A percentile compares a stretch with the other conserved stretches of the same genome.
These are phyloP conservation scores for Todus mexicanus DNA, from an alignment of 2,797 vertebrate genomes.

Conservation along the genomic window DNA sequence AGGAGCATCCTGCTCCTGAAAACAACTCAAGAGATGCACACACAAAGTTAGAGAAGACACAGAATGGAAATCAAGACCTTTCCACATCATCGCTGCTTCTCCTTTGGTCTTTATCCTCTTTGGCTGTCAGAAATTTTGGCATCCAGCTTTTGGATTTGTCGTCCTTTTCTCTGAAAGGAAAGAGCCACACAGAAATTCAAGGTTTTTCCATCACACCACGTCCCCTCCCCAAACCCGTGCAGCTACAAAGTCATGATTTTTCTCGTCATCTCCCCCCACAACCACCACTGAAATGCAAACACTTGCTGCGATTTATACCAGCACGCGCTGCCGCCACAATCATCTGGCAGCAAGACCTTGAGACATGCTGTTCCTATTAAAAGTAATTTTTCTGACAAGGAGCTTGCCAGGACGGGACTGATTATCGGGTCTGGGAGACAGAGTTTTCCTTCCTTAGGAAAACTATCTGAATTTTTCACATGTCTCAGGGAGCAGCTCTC, in stretches of 20 bases:
- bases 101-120: slow-evolving; percentile 16
- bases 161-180: slow-evolving; percentile 53
- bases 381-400: slow-evolving; percentile 41
- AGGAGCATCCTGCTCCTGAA: background rate
- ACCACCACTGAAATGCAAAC: background rate
- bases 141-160: slow-evolving; percentile 53
- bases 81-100: background rate
- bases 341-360: slow-evolving; percentile 1
- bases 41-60: background rate
- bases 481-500: background rate
- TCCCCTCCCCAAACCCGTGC: background rate
- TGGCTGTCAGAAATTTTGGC: slow-evolving; percentile 35
- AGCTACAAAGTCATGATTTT: background rate
- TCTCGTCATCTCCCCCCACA: background rate
- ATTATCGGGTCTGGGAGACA: background rate
- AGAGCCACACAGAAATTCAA: background rate
- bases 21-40: rapidly evolving
- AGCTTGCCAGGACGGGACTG: background rate
- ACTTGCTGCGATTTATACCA: slow-evolving; percentile 1
- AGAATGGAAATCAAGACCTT: slow-evolving; percentile 13
- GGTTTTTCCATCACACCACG: background rate
- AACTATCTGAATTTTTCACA: background rate
- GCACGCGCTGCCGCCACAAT: background rate
- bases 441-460: slow-evolving; percentile 12
- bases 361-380: slow-evolving; percentile 41